Percentiles rank a stretch among this genome's conserved stretches.
phyloP scores from a whole-genome alignment of 2,113 vertebrate species.

The Pangasianodon gigas region DNA sequence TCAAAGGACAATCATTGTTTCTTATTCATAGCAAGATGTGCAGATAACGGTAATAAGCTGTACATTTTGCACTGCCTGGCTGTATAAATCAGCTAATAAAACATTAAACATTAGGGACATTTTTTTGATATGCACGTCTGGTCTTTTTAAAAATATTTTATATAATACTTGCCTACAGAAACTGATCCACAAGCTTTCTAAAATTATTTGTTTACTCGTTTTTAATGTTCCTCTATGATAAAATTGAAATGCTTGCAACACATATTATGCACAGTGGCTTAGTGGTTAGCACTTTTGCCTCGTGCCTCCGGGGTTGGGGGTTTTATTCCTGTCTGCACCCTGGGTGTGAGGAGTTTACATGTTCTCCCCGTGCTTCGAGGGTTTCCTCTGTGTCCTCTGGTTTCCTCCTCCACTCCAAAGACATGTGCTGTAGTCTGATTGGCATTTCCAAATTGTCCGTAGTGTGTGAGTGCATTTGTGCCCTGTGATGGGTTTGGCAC shows the following conservation, averaged over 20 bases:
- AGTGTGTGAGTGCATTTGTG: too few relatives aligned
- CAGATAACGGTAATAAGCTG: slow-evolving; percentile 44
- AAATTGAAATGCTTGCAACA: background rate
- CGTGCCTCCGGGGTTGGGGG: too few relatives aligned
- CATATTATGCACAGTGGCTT: background rate
- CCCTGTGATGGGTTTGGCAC: too few relatives aligned
- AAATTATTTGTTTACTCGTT: background rate
- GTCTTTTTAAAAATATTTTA: background rate
- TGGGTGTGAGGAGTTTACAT: too few relatives aligned
- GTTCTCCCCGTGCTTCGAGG: too few relatives aligned
- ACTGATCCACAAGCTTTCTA: background rate
- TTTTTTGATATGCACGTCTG: background rate
- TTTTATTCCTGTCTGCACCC: too few relatives aligned
- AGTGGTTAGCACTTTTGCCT: too few relatives aligned
- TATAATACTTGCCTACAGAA: background rate
- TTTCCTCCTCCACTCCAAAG: too few relatives aligned
- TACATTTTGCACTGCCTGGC: slow-evolving; percentile 30
- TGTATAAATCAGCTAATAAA: slow-evolving; percentile 38
- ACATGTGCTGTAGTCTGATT: too few relatives aligned
- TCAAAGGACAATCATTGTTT: slow-evolving; percentile 52
- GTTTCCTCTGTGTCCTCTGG: too few relatives aligned
- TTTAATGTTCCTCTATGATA: background rate
- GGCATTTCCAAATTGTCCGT: too few relatives aligned
- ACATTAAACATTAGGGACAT: background rate
- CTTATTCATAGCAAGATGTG: slow-evolving; percentile 42